Evolutionary conservation across 2,888 invertebrate species (phyloP), one percentile per base, ranked within the genome.

Genomic region (Tubulanus polymorphus): DNA sequence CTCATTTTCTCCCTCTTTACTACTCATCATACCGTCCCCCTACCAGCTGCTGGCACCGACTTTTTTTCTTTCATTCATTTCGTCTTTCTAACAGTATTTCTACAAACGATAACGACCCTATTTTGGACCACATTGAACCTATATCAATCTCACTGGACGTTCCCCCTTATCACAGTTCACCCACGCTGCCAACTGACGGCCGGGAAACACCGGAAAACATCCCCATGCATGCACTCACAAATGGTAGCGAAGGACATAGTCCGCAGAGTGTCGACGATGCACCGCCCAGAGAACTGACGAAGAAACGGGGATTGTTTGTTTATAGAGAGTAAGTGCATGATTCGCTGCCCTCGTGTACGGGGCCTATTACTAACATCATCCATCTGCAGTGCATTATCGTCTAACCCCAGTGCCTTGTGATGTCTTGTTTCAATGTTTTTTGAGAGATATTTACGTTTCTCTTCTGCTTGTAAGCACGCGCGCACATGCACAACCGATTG

Each of bases 201-300:
- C 26, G 25, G 35, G 25, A 23, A 18, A 41, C 41, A 20, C 20
- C 63, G 69, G 79, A 79, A 56, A 73, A 70, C 52, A 91, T 92
- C 76, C 91, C 91, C 49, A 80, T 91, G 68, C 83, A 88, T 70
- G 87, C 89, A 53, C 82, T 90, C 41, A 82, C 83, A 59, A 41
- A 18, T 20, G 84, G 88, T 68, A 86, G 88, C 63, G 85, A 85
- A 67, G 85, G 85, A 28, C 59, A 41, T 23, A 59, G 54, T 25
- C 46, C 27, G 23, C 56, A 46, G 15, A 48, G 25, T 47, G 29
- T 37, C 37, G 56, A 18, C 5, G 30, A 29, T 23, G 48, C 52
- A n/a, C 58, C 54, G 48, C 59, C 53, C 32, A 53, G 48, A 51
- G 67, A 72, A 37, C 51, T 63, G 35, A 66, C 63, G 23, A 64